phyloP scores from a whole-genome alignment of 1,140 invertebrate genomes.

The Saxidomus purpurata region DNA sequence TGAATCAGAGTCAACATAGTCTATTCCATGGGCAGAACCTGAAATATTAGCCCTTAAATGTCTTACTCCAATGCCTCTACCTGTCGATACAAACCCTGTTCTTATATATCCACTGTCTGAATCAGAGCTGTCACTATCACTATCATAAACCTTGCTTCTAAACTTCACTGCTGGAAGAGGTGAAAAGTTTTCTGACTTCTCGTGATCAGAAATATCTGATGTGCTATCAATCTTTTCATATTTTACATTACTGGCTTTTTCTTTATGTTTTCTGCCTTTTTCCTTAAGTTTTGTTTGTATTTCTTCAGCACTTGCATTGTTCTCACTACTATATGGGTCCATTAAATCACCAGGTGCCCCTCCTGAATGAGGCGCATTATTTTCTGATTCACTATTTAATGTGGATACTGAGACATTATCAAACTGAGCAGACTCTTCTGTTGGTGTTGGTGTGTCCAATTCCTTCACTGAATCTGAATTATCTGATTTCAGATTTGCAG shows the following conservation, averaged over 20 bases:
- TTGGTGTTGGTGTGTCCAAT: conserved; percentile 10
- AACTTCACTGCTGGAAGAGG: conserved; percentile 2
- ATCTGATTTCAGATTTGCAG: not conserved
- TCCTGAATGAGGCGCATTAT: not conserved
- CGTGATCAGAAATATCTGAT: conserved; percentile 60
- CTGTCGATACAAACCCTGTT: conserved; percentile 63
- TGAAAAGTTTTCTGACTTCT: conserved; percentile 38
- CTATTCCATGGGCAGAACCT: not conserved
- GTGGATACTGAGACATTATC: conserved; percentile 24
- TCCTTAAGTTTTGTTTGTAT: conserved; percentile 57
- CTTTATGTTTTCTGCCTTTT: conserved; percentile 61
- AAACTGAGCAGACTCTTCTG: not conserved
- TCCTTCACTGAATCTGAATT: not conserved
- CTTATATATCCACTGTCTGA: conserved; percentile 73
- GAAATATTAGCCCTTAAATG: not conserved
- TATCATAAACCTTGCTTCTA: conserved; percentile 14
- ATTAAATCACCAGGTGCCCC: conserved; percentile 15
- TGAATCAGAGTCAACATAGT: conserved; percentile 47
- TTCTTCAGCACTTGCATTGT: conserved; percentile 63
- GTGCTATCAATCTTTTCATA: conserved; percentile 61
- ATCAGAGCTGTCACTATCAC: conserved; percentile 72
- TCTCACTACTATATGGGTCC: conserved; percentile 60
- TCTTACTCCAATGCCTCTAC: not conserved
- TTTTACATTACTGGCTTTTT: conserved; percentile 62
- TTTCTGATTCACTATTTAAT: conserved; percentile 53